Base-by-base conservation (phyloP, 1,140 invertebrate species). In the Araneus ventricosus region DNA sequence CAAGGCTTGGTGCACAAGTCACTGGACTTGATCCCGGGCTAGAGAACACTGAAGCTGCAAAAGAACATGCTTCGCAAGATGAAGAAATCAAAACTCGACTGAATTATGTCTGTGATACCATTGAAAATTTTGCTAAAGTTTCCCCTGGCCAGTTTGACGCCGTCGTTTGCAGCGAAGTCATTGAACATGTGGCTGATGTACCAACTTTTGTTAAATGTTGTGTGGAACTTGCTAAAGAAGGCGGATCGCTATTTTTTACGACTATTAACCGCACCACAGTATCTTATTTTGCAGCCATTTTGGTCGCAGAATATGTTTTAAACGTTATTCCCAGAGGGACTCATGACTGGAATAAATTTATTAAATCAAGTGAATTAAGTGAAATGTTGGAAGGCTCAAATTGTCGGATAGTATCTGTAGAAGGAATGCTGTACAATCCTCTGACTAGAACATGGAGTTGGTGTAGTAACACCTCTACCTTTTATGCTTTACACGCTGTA, bases 171-270 rank as follows among this genome's bases (percentile, higher is more conserved):
- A 98, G 98, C 8, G 98, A 99, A 96, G 97, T 99, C 0, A 95
- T 99, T 90, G 99, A 99, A 95, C 99, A 99, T 96, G 97, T 99
- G 0, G 95, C 96, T 22, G 96, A 98, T 95, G 96, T 97, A 86
- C 96, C 97, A 63, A 95, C 96, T 1, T 99, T 99, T 96, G 94
- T 99, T 6, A 96, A 97, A 94, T 95, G 96, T 79, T 98, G 98
- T 95, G 95, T 97, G 24, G 95, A 96, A 39, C 95, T 97, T 3
- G 95, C 95, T 93, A 94, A 94, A 86, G 75, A 92, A 17, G 97
- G 97, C 8, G 98, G 98, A n/a, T 98, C 97, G 1, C 96, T 99
- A 89, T 99, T 99, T 95, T 96, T 99, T 88, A 99, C 99, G 14
- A 99, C 99, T 3, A 96, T 99, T 8, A 99, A 98, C 95, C 97